Conservation (phyloP, 2,888 invertebrate species). For the Lochmaea crataegi region DNA sequence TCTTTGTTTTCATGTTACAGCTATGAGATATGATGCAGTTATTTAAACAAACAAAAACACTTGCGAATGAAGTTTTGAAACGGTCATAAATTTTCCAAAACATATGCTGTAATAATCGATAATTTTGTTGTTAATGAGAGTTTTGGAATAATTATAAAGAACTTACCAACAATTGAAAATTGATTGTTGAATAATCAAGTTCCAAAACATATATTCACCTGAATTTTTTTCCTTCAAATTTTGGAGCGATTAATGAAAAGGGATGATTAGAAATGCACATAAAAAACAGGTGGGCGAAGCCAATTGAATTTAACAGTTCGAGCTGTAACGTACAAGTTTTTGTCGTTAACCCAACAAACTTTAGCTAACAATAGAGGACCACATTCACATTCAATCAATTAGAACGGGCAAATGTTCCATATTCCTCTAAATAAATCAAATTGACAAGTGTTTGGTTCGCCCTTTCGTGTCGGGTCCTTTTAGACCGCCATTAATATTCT, state of each 20-base stretch:
- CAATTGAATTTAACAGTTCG: conserved; percentile 16
- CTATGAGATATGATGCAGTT: conserved; percentile 22
- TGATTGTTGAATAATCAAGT: neutral
- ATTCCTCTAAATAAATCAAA: conserved; percentile 44
- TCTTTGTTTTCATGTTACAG: conserved; percentile 23
- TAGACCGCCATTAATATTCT: conserved; percentile 61
- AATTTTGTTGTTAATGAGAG: neutral
- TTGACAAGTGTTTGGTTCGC: conserved; percentile 46
- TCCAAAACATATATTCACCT: neutral
- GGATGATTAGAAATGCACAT: neutral
- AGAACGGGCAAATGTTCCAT: conserved; percentile 33
- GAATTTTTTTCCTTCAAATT: neutral
- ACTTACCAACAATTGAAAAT: neutral
- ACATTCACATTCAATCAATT: conserved; percentile 38
- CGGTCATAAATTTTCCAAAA: conserved; percentile 15
- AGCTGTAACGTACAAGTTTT: conserved; percentile 24
- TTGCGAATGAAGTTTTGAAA: conserved; percentile 18
- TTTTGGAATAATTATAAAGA: neutral
- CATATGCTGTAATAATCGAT: neutral
- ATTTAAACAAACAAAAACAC: conserved; percentile 27
- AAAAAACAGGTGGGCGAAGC: conserved; percentile 21
- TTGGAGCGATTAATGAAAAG: neutral
- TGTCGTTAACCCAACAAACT: conserved; percentile 29
- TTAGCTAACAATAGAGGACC: conserved; percentile 24
- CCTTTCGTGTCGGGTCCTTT: conserved; percentile 49